A percentile compares a stretch with the other conserved stretches of the same genome.
Conservation (phyloP, 2,888 invertebrate species). For the Macrophya annulata region DNA sequence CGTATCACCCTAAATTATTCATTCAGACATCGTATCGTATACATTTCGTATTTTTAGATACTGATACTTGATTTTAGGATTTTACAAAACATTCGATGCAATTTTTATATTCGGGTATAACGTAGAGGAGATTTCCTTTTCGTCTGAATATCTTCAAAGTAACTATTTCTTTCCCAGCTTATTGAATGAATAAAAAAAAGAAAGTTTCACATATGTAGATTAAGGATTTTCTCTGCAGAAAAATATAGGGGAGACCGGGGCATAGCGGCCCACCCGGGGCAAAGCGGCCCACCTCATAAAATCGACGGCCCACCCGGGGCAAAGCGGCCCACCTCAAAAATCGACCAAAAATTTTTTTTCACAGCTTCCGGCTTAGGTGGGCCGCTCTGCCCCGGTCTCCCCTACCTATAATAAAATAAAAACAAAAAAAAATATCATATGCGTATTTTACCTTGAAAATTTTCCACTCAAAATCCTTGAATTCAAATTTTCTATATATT, state of each 20-base stretch:
- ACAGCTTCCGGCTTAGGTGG: too few species aligned
- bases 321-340: too few species aligned
- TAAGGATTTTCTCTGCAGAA: background rate
- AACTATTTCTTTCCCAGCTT: background rate
- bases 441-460: conserved; percentile 1
- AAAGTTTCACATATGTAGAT: background rate
- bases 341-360: too few species aligned
- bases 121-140: background rate
- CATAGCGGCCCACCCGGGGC: too few species aligned
- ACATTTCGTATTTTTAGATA: background rate
- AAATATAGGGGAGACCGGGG: too few species aligned
- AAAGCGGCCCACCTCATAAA: too few species aligned
- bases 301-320: too few species aligned
- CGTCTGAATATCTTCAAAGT: conserved; percentile 23
- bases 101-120: background rate
- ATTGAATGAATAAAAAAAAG: background rate
- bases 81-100: background rate
- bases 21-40: background rate
- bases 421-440: background rate
- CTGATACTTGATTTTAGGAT: background rate
- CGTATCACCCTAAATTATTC: conserved; percentile 31
- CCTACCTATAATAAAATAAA: too few species aligned
- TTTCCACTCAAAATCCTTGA: background rate
- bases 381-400: too few species aligned
- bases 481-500: background rate